A percentile compares a stretch with the other conserved stretches of the same genome.
Conservation (phyloP, 2,113 vertebrate species). For the Zapornia atra region DNA sequence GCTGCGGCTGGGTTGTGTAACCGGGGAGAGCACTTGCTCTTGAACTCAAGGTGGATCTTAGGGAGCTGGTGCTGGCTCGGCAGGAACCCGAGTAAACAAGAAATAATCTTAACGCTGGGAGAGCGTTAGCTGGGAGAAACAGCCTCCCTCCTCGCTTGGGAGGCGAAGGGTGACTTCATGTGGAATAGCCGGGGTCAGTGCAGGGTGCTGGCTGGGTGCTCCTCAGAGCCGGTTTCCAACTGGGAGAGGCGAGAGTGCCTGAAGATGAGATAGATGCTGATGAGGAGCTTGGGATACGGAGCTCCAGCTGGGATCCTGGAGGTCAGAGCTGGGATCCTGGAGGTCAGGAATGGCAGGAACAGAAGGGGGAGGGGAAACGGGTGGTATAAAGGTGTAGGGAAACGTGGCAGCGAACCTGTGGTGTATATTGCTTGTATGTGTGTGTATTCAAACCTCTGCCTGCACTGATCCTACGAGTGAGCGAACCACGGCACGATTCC, state of each 20-base stretch:
- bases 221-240: accelerated
- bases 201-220: neutral
- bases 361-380: neutral
- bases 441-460: accelerated
- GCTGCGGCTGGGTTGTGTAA: conserved; percentile 52
- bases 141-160: neutral
- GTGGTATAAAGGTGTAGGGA: neutral
- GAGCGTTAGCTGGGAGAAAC: neutral
- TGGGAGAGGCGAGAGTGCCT: neutral
- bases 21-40: conserved; percentile 7
- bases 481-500: neutral
- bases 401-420: neutral
- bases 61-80: conserved; percentile 27
- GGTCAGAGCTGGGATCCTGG: neutral
- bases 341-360: neutral
- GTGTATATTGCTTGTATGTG: neutral
- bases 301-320: neutral
- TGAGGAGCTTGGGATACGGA: neutral
- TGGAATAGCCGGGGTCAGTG: neutral
- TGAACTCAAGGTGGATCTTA: conserved; percentile 30
- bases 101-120: neutral
- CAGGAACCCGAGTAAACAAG: neutral
- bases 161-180: neutral
- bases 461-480: neutral
- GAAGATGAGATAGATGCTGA: neutral